Evolutionary conservation across 2,888 invertebrate genomes (phyloP).

Genomic region (Metalampra italica): DNA sequence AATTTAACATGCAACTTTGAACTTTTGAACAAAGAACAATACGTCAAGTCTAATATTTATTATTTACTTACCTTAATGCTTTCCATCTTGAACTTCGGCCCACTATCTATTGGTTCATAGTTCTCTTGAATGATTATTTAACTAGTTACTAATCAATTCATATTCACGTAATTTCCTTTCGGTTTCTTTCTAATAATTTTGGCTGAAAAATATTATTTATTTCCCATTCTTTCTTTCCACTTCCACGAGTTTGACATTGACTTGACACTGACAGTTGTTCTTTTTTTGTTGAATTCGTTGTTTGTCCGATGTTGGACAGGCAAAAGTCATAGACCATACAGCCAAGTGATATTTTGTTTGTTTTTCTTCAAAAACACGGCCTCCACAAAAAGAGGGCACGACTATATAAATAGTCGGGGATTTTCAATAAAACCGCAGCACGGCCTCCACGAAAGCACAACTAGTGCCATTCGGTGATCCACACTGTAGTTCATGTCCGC

Average conservation of each 20-base stretch:
- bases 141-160: neutral
- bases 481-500: no score
- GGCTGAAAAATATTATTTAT: constrained; percentile 1
- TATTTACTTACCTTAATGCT: constrained; percentile 53
- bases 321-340: no score
- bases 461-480: no score
- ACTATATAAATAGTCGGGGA: no score
- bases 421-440: no score
- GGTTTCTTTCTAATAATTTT: neutral
- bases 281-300: no score
- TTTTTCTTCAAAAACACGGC: no score
- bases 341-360: no score
- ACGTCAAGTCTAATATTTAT: constrained; percentile 5
- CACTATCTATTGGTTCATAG: constrained; percentile 36
- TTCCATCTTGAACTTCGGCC: constrained; percentile 39
- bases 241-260: neutral
- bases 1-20: constrained; percentile 6
- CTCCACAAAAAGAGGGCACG: no score
- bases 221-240: neutral
- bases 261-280: no score
- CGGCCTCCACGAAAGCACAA: no score
- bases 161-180: constrained; percentile 10
- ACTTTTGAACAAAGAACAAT: constrained; percentile 16
- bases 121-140: constrained; percentile 16
- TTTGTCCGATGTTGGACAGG: no score